Percentiles rank a stretch among this genome's conserved stretches.
These are phyloP conservation scores for Cynaeus angustus DNA, from an alignment of 2,888 invertebrate genomes.

Conservation along the genomic window DNA sequence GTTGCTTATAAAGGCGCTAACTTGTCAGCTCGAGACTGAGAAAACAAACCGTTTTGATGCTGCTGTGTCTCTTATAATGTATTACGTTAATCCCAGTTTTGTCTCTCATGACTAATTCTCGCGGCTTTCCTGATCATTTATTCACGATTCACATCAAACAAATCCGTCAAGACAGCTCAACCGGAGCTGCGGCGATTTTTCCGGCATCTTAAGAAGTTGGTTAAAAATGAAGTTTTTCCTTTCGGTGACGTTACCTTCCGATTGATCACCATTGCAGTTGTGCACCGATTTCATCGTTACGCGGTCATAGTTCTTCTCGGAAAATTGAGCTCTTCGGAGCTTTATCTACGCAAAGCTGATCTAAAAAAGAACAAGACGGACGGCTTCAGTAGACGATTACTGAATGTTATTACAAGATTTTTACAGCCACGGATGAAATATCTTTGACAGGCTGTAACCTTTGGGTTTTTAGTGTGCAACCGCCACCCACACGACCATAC, in stretches of 20 bases:
- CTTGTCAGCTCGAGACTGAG: constrained; percentile 67
- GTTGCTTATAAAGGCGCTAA: constrained; percentile 65
- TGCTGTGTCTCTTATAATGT: constrained; percentile 57
- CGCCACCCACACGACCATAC: constrained; percentile 15
- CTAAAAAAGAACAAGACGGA: no score
- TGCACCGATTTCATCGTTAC: not conserved
- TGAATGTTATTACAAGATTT: constrained; percentile 10
- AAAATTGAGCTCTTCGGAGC: not conserved
- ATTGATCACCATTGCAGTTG: not conserved
- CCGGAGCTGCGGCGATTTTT: constrained; percentile 24
- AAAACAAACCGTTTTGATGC: constrained; percentile 64
- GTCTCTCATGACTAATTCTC: constrained; percentile 47
- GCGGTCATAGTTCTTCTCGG: constrained; percentile 12
- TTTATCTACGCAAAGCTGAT: no score
- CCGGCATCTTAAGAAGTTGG: constrained; percentile 9
- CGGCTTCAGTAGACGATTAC: constrained; percentile 4
- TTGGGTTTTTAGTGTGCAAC: constrained; percentile 9
- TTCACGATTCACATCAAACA: constrained; percentile 38
- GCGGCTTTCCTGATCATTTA: constrained; percentile 46
- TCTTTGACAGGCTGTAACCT: constrained; percentile 11
- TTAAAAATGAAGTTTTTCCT: constrained; percentile 5
- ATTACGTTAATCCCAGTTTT: constrained; percentile 58
- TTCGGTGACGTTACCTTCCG: constrained; percentile 1
- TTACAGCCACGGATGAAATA: constrained; percentile 13
- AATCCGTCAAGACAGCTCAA: constrained; percentile 20